phyloP scores from a whole-genome alignment of 2,113 vertebrate genomes.

The Gallinago paraguaiae region DNA sequence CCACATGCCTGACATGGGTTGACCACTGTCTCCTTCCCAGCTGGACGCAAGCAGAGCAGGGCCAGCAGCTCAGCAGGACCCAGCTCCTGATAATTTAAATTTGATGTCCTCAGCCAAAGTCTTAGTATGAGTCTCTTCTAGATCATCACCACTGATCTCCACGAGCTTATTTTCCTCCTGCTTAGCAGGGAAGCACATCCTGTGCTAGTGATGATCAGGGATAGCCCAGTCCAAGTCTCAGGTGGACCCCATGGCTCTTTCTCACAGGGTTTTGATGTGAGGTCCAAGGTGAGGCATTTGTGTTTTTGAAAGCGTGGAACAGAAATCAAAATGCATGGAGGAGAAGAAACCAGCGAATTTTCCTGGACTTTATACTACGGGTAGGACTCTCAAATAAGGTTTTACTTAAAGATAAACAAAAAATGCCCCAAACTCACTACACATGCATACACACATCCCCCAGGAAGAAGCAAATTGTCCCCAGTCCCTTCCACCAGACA shows the following conservation, averaged over 20 bases:
- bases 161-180: neutral
- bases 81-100: neutral
- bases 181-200: neutral
- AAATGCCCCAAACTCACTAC: neutral
- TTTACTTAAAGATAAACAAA: neutral
- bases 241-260: neutral
- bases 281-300: neutral
- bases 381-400: neutral
- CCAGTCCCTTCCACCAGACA: neutral
- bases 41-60: fast-evolving
- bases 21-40: neutral
- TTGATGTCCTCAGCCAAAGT: neutral
- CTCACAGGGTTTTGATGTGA: neutral
- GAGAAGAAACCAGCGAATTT: neutral
- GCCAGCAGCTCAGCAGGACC: neutral
- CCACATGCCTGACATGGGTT: neutral
- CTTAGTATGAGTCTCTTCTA: neutral
- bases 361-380: neutral
- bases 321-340: neutral
- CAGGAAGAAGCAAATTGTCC: neutral
- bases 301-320: neutral
- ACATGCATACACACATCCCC: neutral
- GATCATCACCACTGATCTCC: neutral
- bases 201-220: fast-evolving
- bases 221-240: neutral